Evolutionary conservation across 1,140 invertebrate species (phyloP), one percentile per base, ranked within the genome.

Genomic region (Lasioglossum albipes): DNA sequence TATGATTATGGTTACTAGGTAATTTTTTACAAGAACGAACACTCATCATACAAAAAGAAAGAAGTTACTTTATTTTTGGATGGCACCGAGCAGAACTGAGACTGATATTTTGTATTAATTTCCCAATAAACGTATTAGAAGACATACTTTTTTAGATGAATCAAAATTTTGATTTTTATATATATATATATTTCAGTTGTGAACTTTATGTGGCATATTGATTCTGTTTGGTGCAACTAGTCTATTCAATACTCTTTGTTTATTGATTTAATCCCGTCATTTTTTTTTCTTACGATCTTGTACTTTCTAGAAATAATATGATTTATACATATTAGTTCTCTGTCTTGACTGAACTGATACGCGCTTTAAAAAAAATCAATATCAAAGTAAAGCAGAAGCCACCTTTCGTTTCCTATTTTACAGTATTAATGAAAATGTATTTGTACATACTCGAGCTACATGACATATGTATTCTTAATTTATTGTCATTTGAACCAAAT

Each of bases 211-310:
- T 77, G n/a, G 59, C 22, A 27, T 59, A 59, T 70, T 76, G 0
- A 76, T 78, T 78, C 69, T 78, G 75, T 78, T 82, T 82, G 75
- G 80, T 78, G 54, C 80, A 78, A 52, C 67, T 76, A 81, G 75
- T 73, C 54, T 79, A 72, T 79, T 73, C 12, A 42, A 57, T 59
- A 71, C 59, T 18, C 22, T 0, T 27, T 72, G 27, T 74, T 71
- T 13, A 42, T 27, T 22, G 16, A 49, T 67, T 42, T 65, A 77
- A 59, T 52, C 41, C 7, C 16, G 27, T 81, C 41, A 82, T 67
- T 71, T 77, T 27, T 73, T 71, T 77, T 27, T 73, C 52, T 65
- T 42, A 65, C 22, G 54, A 75, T 52, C 7, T 36, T 61, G 45
- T 80, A 61, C n/a, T 61, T 42, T 9, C n/a, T 64, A 77, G 59